phyloP scores from a whole-genome alignment of 1,140 invertebrate genomes.

The Drosophila ogumai region DNA sequence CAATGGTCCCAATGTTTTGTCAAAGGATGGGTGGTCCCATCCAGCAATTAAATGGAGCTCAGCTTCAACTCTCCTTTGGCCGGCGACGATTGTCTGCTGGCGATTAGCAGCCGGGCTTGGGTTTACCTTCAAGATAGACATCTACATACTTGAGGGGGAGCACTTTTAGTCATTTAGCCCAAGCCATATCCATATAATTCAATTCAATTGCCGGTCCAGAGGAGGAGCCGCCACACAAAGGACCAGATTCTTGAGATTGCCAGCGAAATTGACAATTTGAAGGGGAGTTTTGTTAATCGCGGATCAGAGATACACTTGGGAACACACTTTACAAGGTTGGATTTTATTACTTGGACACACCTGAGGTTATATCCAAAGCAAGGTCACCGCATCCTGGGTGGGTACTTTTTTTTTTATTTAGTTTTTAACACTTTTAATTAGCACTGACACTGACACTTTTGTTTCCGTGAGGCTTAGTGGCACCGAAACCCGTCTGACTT shows the following conservation, averaged over 20 bases:
- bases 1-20: conserved; percentile 29
- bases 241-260: conserved; percentile 59
- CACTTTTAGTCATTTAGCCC: conserved; percentile 49
- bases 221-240: conserved; percentile 55
- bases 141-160: conserved; percentile 29
- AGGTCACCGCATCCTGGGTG: conserved; percentile 12
- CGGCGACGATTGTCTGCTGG: conserved; percentile 41
- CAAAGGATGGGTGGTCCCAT: conserved; percentile 37
- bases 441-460: background rate
- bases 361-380: background rate
- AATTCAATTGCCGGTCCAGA: conserved; percentile 14
- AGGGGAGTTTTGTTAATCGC: conserved; percentile 52
- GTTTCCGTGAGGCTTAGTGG: background rate
- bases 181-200: conserved; percentile 47
- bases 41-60: conserved; percentile 34
- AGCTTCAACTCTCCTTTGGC: conserved; percentile 5
- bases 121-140: conserved; percentile 31
- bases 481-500: conserved; percentile 40
- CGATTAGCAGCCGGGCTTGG: conserved; percentile 30
- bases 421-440: background rate
- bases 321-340: background rate
- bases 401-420: background rate
- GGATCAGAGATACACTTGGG: conserved; percentile 17
- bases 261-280: conserved; percentile 63
- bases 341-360: conserved; percentile 1